These are phyloP conservation scores for Caenorhabditis panamensis DNA, from an alignment of 2,888 invertebrate species.

Conservation along the genomic window DNA sequence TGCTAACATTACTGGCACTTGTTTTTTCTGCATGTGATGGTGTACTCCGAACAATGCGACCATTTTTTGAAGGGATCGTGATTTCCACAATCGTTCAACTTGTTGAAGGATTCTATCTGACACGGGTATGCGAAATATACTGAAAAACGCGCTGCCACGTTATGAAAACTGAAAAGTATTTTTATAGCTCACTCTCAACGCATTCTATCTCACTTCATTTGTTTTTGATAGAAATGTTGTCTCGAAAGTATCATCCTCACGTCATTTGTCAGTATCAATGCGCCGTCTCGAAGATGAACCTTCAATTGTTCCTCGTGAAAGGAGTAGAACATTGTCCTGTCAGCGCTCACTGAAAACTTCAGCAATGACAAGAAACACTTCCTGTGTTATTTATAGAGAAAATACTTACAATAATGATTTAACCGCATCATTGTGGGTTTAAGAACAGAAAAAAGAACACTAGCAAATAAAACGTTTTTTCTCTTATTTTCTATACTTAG, in stretches of 20 bases:
- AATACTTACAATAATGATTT: no score
- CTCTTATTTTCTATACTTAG: no score
- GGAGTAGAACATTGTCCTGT: conserved; percentile 73
- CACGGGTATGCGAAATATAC: not conserved
- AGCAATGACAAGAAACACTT: conserved; percentile 66
- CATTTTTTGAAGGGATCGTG: conserved; percentile 39
- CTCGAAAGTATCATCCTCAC: conserved; percentile 76
- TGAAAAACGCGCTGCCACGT: no score
- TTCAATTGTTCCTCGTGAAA: conserved; percentile 72
- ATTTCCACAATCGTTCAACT: conserved; percentile 46
- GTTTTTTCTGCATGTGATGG: conserved; percentile 72
- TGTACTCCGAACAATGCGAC: conserved; percentile 63
- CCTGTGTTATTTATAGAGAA: conserved; percentile 64
- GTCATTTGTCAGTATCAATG: conserved; percentile 71
- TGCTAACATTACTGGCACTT: conserved; percentile 71
- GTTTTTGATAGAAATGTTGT: conserved; percentile 77
- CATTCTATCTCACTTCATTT: conserved; percentile 76
- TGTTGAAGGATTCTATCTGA: conserved; percentile 60
- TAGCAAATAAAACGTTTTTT: no score
- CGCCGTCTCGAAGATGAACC: conserved; percentile 74
- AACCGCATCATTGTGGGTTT: conserved; percentile 29
- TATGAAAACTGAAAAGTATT: not conserved
- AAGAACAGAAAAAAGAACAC: no score
- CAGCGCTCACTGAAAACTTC: conserved; percentile 70
- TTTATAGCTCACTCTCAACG: conserved; percentile 77